Evolutionary conservation across 2,113 vertebrate genomes (phyloP).

Genomic region (Mesocricetus auratus): DNA sequence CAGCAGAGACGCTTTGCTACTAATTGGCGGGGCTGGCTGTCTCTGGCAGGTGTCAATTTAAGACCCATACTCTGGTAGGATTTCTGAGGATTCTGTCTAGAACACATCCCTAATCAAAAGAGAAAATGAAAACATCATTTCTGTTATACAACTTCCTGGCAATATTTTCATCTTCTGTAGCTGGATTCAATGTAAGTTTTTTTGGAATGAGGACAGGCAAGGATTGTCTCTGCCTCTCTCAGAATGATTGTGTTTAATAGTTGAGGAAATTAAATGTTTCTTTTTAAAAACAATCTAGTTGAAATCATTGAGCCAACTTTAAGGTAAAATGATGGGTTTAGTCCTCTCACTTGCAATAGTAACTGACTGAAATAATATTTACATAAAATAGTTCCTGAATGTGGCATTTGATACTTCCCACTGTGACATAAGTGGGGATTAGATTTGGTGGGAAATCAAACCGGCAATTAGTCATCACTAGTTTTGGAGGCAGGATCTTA

Average conservation of each 20-base stretch:
- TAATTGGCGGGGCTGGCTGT: slow-evolving; percentile 77
- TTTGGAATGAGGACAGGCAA: slow-evolving; percentile 37
- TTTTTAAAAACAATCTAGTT: background rate
- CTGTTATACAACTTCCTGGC: background rate
- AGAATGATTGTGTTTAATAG: slow-evolving; percentile 45
- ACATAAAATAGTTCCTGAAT: slow-evolving; percentile 47
- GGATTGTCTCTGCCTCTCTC: slow-evolving; percentile 49
- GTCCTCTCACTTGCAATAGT: slow-evolving; percentile 5
- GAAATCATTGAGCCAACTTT: slow-evolving; percentile 25
- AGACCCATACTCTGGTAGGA: slow-evolving; percentile 53
- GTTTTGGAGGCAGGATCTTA: background rate
- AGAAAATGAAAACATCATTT: slow-evolving; percentile 16
- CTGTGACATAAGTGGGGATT: slow-evolving; percentile 72
- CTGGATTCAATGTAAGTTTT: slow-evolving; percentile 8
- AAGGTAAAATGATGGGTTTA: slow-evolving; percentile 23
- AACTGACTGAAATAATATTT: slow-evolving; percentile 69
- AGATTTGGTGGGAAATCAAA: slow-evolving; percentile 79
- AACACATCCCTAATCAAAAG: slow-evolving; percentile 54
- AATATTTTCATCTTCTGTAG: background rate
- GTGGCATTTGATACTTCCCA: slow-evolving; percentile 76
- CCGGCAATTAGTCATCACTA: slow-evolving; percentile 77
- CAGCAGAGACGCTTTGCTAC: slow-evolving; percentile 66
- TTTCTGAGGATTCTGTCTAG: slow-evolving; percentile 63
- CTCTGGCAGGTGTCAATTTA: slow-evolving; percentile 82
- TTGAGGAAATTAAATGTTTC: slow-evolving; percentile 53